Conservation (phyloP, 2,888 invertebrate species). For the Heliconius cydno region DNA sequence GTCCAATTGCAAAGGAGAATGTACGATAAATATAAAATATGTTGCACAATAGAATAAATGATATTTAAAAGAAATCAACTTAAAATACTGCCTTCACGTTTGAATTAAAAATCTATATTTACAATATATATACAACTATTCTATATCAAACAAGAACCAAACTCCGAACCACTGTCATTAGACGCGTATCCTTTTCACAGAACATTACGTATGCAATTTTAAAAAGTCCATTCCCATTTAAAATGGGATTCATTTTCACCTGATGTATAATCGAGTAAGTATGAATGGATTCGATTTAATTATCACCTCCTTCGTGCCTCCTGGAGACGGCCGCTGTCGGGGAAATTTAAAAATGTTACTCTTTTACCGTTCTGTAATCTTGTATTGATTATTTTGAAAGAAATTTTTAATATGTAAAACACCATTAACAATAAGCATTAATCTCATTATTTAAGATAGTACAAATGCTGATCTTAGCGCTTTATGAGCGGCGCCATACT, state of each 20-base stretch:
- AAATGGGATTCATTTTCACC: conserved; percentile 52
- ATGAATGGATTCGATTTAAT: conserved; percentile 48
- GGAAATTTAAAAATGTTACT: conserved; percentile 23
- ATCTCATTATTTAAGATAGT: too few species aligned
- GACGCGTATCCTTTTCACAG: not conserved
- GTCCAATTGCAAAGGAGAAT: too few species aligned
- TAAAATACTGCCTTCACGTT: too few species aligned
- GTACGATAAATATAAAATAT: too few species aligned
- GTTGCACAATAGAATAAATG: too few species aligned
- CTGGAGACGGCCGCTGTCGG: conserved; percentile 24
- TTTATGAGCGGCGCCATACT: too few species aligned
- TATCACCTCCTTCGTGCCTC: conserved; percentile 46
- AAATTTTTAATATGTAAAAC: not conserved
- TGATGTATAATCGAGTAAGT: conserved; percentile 55
- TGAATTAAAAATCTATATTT: too few species aligned
- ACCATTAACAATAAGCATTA: too few species aligned
- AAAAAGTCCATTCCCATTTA: conserved; percentile 23
- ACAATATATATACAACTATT: not conserved
- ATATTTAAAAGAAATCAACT: too few species aligned
- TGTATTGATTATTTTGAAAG: not conserved
- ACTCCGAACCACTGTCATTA: not conserved
- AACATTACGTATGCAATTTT: not conserved
- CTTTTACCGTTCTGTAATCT: not conserved
- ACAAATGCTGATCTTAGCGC: too few species aligned
- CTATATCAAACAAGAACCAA: not conserved